Evolutionary conservation across 2,113 vertebrate species (phyloP).

Genomic region (Probosciger aterrimus): DNA sequence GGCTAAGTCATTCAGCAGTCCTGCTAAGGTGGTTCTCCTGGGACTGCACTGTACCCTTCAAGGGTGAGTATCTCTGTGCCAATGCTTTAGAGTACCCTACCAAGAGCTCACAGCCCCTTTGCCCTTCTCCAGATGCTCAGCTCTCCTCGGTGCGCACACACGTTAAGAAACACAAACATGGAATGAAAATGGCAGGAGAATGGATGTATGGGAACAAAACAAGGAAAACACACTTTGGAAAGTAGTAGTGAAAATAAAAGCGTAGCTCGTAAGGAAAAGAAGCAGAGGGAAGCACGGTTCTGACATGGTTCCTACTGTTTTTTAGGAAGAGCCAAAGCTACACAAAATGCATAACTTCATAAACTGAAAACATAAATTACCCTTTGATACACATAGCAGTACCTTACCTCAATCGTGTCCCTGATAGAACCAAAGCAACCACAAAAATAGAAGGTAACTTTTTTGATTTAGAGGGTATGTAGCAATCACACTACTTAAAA

Average conservation of each 20-base stretch:
- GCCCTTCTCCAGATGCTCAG: neutral
- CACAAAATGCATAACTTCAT: neutral
- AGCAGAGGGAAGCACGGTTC: neutral
- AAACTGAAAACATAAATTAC: neutral
- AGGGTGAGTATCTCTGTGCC: neutral
- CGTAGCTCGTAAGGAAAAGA: neutral
- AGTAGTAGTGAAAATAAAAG: neutral
- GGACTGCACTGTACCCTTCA: neutral
- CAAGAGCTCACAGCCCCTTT: neutral
- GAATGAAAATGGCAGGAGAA: neutral
- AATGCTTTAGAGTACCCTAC: neutral
- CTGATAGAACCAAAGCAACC: neutral
- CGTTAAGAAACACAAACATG: neutral
- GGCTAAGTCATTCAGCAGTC: neutral
- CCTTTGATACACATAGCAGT: neutral
- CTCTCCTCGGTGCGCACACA: rapidly evolving
- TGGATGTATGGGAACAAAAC: neutral
- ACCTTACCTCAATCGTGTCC: neutral
- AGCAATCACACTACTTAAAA: neutral
- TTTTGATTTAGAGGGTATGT: neutral
- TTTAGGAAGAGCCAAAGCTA: neutral
- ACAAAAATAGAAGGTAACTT: neutral
- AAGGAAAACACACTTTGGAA: neutral
- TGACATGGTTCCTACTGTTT: neutral
- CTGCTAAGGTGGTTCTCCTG: rapidly evolving